Conservation (phyloP, 2,113 vertebrate genomes). For the Ovis aries region ARS-UI_Ramb_v3.0 NC_056054.1:70068001-70068500, state of each 20-base stretch:
- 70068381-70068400: not conserved
- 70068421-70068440: not conserved
- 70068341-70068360: not conserved
- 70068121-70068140: no score
- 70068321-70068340: not conserved
- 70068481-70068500: not conserved
- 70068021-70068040: no score
- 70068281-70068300: not conserved
- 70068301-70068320: not conserved
- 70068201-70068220: no score
- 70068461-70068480: not conserved
- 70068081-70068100: no score
- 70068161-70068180: no score
- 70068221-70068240: not conserved
- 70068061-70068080: no score
- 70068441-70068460: not conserved
- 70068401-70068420: not conserved
- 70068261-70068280: not conserved
- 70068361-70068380: not conserved
- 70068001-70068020: no score
- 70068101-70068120: no score
- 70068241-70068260: not conserved
- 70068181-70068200: no score
- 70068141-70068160: no score
- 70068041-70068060: no score